A percentile compares a stretch with the other conserved stretches of the same genome.
Evolutionary conservation across 2,797 vertebrate genomes (phyloP).

Genomic region (Novumbra hubbsi): DNA sequence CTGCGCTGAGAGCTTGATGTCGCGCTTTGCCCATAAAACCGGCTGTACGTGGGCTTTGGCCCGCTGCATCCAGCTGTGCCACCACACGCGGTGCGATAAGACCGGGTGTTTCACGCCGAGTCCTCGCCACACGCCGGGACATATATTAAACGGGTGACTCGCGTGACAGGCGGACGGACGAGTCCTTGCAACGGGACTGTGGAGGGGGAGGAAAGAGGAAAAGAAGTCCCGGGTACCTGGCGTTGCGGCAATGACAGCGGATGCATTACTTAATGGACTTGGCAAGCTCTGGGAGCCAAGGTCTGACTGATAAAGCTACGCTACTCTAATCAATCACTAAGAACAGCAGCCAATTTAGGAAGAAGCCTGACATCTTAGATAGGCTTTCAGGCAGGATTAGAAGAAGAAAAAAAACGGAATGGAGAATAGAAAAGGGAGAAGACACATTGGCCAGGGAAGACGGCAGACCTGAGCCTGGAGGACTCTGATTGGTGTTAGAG

Average conservation of each 20-base stretch:
- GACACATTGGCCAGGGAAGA: conserved; percentile 62
- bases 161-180: conserved; percentile 22
- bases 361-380: conserved; percentile 74
- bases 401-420: conserved; percentile 70
- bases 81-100: conserved; percentile 26
- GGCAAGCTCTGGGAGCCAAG: conserved; percentile 72
- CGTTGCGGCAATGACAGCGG: conserved; percentile 66
- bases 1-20: conserved; percentile 31
- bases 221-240: conserved; percentile 37
- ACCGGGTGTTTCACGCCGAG: conserved; percentile 35
- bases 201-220: conserved; percentile 18
- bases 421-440: conserved; percentile 33
- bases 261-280: conserved; percentile 83
- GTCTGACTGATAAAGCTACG: conserved; percentile 75
- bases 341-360: conserved; percentile 75
- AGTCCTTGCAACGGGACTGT: conserved; percentile 29
- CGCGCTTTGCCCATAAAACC: conserved; percentile 39
- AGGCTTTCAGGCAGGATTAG: conserved; percentile 79
- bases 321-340: conserved; percentile 81
- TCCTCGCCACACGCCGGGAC: not conserved
- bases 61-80: conserved; percentile 30
- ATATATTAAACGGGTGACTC: conserved; percentile 43
- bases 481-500: conserved; percentile 45
- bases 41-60: conserved; percentile 32
- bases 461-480: conserved; percentile 32